These are phyloP conservation scores for Psettodes erumei DNA, from an alignment of 2,113 vertebrate genomes.

Conservation along the genomic window DNA sequence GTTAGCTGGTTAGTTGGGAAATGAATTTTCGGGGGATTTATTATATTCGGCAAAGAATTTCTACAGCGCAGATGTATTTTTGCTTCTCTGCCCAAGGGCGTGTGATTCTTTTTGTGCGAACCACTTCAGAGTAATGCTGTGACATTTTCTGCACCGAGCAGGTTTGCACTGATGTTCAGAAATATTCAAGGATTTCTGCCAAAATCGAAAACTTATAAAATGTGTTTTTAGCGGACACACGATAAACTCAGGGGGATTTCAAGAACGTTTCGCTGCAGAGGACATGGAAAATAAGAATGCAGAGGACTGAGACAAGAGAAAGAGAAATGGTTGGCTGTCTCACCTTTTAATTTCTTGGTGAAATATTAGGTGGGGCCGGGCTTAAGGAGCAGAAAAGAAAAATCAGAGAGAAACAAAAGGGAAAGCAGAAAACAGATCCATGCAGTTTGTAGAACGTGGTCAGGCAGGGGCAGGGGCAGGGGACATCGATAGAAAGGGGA, in stretches of 20 bases:
- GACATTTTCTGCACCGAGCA: neutral
- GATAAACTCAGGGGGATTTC: neutral
- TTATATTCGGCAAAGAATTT: neutral
- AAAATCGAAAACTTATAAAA: neutral
- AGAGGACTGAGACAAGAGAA: constrained; percentile 4
- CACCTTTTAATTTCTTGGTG: constrained; percentile 83
- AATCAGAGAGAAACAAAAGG: constrained; percentile 69
- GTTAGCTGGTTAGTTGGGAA: neutral
- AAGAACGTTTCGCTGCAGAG: neutral
- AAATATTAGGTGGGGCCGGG: constrained; percentile 82
- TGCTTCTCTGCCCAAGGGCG: neutral
- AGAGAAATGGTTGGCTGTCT: constrained; percentile 60
- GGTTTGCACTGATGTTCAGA: neutral
- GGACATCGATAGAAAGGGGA: constrained; percentile 28
- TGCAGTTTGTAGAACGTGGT: constrained; percentile 58
- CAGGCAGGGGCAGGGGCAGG: constrained; percentile 19
- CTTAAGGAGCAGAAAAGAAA: constrained; percentile 80
- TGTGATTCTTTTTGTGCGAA: neutral
- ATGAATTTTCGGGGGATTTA: neutral
- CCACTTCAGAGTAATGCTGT: no score
- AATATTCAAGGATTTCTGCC: neutral
- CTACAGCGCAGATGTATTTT: neutral
- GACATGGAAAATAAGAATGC: constrained; percentile 8
- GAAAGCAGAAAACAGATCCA: constrained; percentile 62
- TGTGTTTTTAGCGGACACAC: neutral